phyloP scores from a whole-genome alignment of 2,888 invertebrate genomes.

The Ophion ellenae region DNA sequence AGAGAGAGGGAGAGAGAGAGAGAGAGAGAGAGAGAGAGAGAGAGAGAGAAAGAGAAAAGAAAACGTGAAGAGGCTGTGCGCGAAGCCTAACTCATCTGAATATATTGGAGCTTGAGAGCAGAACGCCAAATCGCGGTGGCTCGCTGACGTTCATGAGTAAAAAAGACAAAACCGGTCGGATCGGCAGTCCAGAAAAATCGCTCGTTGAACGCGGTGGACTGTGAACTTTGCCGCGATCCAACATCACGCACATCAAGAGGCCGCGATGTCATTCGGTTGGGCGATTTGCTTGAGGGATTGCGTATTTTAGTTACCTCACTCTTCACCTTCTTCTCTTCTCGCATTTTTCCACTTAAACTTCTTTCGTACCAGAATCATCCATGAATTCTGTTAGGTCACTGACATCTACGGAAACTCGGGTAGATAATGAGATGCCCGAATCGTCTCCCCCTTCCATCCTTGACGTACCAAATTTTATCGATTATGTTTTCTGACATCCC shows the following conservation, averaged over 20 bases:
- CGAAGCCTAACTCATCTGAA: constrained; percentile 73
- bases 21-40: constrained; percentile 5
- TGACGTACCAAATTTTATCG: too few species aligned
- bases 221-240: constrained; percentile 46
- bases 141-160: constrained; percentile 18
- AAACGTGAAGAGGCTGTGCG: constrained; percentile 59
- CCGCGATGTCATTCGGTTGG: constrained; percentile 42
- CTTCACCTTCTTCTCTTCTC: constrained; percentile 19
- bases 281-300: constrained; percentile 49
- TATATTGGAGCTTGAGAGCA: constrained; percentile 69
- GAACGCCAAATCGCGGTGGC: constrained; percentile 70
- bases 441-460: too few species aligned
- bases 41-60: too few species aligned
- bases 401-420: background rate
- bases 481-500: background rate
- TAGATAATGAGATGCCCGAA: too few species aligned
- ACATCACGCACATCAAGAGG: constrained; percentile 17
- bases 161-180: constrained; percentile 55
- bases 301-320: constrained; percentile 36
- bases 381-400: background rate
- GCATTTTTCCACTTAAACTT: constrained; percentile 1
- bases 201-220: constrained; percentile 25
- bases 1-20: constrained; percentile 31
- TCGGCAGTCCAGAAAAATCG: constrained; percentile 40
- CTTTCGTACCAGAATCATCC: constrained; percentile 2